Evolutionary conservation across 2,888 invertebrate species (phyloP).

Genomic region (Synergus laeviventris): DNA sequence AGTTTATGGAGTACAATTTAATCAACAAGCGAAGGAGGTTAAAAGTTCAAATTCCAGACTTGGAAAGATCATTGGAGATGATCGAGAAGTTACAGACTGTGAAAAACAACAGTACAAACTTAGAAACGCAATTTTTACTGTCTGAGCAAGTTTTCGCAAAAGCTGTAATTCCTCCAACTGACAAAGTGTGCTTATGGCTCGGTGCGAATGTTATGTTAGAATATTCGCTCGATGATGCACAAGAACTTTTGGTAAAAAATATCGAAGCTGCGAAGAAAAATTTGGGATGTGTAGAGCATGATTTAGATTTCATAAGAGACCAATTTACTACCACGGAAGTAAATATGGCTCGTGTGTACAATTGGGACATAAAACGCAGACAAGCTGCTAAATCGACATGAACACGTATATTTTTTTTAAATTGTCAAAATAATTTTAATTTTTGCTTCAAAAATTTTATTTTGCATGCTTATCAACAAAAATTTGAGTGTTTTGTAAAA

Average conservation of each 20-base stretch:
- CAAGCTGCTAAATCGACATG: slow-evolving; percentile 81
- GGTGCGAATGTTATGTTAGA: slow-evolving; percentile 98
- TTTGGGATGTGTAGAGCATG: slow-evolving; percentile 90
- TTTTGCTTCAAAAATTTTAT: background rate
- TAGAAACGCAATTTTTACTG: slow-evolving; percentile 92
- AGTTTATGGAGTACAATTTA: slow-evolving; percentile 97
- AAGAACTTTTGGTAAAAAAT: slow-evolving; percentile 88
- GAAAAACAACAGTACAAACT: slow-evolving; percentile 81
- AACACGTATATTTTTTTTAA: slow-evolving; percentile 39
- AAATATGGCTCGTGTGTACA: slow-evolving; percentile 98
- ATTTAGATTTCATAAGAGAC: slow-evolving; percentile 96
- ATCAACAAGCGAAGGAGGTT: slow-evolving; percentile 90
- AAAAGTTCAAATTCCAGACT: slow-evolving; percentile 95
- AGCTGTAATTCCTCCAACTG: slow-evolving; percentile 92
- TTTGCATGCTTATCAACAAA: background rate
- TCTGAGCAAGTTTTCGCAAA: slow-evolving; percentile 92
- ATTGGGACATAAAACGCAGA: slow-evolving; percentile 97
- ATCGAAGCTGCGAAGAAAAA: slow-evolving; percentile 90
- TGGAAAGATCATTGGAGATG: slow-evolving; percentile 93
- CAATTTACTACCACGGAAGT: slow-evolving; percentile 99
- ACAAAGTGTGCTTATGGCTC: slow-evolving; percentile 90
- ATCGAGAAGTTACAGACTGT: slow-evolving; percentile 91
- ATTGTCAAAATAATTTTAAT: background rate
- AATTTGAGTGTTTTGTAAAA: background rate
- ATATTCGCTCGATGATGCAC: slow-evolving; percentile 94